Evolutionary conservation across 2,888 invertebrate species (phyloP).

Genomic region (Clusia tigrina): DNA sequence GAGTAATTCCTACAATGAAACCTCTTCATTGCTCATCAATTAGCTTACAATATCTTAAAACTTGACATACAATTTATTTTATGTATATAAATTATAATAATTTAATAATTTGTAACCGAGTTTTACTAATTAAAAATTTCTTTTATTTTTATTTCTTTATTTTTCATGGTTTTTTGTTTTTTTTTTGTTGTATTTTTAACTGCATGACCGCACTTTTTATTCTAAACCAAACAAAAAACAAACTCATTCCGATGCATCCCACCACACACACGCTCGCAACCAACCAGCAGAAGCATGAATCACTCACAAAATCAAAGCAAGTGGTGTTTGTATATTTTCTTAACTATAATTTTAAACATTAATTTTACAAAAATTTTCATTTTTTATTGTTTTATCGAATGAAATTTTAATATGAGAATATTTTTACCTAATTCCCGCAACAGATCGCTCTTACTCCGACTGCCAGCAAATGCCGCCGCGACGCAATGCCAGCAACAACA

Average conservation of each 20-base stretch:
- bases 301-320: slow-evolving; percentile 13
- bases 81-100: neutral
- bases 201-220: slow-evolving; percentile 44
- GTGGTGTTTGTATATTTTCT: slow-evolving; percentile 12
- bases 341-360: slow-evolving; percentile 9
- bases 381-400: slow-evolving; percentile 21
- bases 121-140: neutral
- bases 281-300: slow-evolving; percentile 34
- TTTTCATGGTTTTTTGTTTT: slow-evolving; percentile 32
- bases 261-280: slow-evolving; percentile 18
- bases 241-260: slow-evolving; percentile 32
- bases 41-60: neutral
- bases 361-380: slow-evolving; percentile 36
- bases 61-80: neutral
- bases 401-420: slow-evolving; percentile 5
- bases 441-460: slow-evolving; percentile 71
- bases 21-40: neutral
- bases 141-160: slow-evolving; percentile 18
- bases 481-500: slow-evolving; percentile 41
- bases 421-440: slow-evolving; percentile 43
- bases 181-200: slow-evolving; percentile 35
- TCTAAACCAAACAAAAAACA: slow-evolving; percentile 31
- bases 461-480: slow-evolving; percentile 65
- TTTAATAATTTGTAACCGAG: neutral
- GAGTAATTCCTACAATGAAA: too few relatives aligned